Conservation (phyloP, 1,140 invertebrate genomes). For the Aphelenchoides avenae region DNA sequence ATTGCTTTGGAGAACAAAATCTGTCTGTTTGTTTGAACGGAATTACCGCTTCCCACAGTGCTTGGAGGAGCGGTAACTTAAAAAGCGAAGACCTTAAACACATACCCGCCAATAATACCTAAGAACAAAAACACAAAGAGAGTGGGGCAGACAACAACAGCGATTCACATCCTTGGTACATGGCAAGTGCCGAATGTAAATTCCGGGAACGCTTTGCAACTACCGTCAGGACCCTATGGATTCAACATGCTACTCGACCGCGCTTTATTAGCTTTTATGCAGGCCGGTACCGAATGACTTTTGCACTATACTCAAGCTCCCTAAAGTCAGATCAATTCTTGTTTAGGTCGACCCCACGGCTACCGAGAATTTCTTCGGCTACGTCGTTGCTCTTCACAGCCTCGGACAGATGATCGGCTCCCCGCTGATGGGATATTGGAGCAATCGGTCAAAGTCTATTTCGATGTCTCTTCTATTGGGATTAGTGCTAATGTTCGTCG, state of each 20-base stretch:
- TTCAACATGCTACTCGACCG: too few species aligned
- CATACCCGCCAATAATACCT: too few species aligned
- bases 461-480: constrained; percentile 5
- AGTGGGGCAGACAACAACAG: too few species aligned
- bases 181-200: background rate
- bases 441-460: background rate
- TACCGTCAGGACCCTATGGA: background rate
- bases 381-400: constrained; percentile 9
- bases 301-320: background rate
- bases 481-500: constrained; percentile 13
- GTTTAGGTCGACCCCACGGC: constrained; percentile 15
- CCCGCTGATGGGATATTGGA: constrained; percentile 12
- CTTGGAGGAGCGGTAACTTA: background rate
- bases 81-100: too few species aligned
- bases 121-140: too few species aligned
- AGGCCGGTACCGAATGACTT: background rate
- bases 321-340: background rate
- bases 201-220: background rate
- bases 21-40: background rate
- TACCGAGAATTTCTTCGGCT: constrained; percentile 19
- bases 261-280: background rate
- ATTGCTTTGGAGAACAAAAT: background rate
- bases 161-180: background rate
- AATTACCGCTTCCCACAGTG: background rate
- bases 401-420: constrained; percentile 6